Percentiles rank a stretch among this genome's conserved stretches.
phyloP scores from a whole-genome alignment of 2,888 invertebrate species.

The Bursaphelenchus okinawaensis region DNA sequence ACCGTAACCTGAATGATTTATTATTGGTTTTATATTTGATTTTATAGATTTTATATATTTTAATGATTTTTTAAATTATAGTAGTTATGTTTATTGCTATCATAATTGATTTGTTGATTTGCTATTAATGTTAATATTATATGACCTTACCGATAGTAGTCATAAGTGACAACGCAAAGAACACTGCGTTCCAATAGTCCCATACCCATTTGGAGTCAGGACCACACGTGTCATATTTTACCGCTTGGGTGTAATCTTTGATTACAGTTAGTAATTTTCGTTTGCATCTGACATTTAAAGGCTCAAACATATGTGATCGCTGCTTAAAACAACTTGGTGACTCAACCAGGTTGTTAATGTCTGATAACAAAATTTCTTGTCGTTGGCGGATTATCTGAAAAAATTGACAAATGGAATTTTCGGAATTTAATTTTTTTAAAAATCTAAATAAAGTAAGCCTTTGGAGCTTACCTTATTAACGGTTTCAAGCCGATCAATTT shows the following conservation, averaged over 20 bases:
- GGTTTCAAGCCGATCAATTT: conserved; percentile 8
- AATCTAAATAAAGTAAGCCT: no score
- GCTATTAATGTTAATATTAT: background rate
- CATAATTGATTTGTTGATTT: no score
- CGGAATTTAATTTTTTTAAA: no score
- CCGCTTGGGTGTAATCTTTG: background rate
- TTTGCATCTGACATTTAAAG: background rate
- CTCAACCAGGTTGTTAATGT: background rate
- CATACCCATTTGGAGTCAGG: conserved; percentile 32
- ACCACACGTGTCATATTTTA: background rate
- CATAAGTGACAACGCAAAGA: conserved; percentile 48
- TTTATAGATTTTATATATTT: background rate
- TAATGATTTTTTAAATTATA: no score
- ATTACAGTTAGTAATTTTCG: background rate
- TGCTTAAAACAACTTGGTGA: background rate
- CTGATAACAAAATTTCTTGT: conserved; percentile 2
- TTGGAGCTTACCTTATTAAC: background rate
- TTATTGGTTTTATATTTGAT: background rate
- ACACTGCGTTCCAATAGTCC: conserved; percentile 53
- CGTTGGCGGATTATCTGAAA: conserved; percentile 8
- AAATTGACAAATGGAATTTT: no score
- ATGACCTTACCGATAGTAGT: conserved; percentile 63
- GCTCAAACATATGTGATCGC: background rate
- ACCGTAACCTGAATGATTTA: conserved; percentile 67
- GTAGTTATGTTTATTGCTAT: no score